These are phyloP conservation scores for Tetragonula clypearis DNA, from an alignment of 1,140 invertebrate genomes.

Conservation along the genomic window DNA sequence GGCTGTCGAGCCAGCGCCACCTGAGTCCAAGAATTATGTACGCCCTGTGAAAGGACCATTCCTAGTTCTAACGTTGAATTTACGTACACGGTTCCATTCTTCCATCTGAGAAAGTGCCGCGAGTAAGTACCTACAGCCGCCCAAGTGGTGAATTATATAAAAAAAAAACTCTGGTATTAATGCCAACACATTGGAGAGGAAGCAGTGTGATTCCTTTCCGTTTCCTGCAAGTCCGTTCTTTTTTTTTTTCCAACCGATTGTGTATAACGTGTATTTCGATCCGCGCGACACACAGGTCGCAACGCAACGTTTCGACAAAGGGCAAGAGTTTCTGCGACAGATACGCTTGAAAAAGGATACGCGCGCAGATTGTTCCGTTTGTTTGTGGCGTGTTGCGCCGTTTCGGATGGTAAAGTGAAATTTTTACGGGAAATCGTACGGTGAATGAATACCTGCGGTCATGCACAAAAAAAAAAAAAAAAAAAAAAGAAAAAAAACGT, in stretches of 20 bases:
- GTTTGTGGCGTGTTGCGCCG: no score
- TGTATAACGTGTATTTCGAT: neutral
- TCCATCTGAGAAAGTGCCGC: neutral
- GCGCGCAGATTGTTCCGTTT: no score
- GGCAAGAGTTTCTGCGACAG: neutral
- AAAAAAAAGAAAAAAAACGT: no score
- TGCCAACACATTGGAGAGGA: neutral
- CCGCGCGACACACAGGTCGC: no score
- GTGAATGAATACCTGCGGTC: no score
- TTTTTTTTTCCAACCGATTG: no score
- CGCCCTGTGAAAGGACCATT: neutral
- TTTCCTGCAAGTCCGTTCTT: no score
- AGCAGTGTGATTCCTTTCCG: neutral
- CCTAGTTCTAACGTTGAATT: constrained; percentile 49
- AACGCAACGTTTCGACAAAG: neutral
- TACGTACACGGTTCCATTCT: constrained; percentile 46
- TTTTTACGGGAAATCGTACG: no score
- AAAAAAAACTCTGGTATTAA: constrained; percentile 25
- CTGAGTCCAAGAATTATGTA: constrained; percentile 66
- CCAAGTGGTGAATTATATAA: constrained; percentile 3
- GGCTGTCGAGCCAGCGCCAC: constrained; percentile 56
- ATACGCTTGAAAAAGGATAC: neutral
- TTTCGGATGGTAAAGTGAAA: no score
- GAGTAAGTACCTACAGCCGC: neutral
- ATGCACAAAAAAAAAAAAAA: no score